A percentile compares a stretch with the other conserved stretches of the same genome.
These are phyloP conservation scores for Aplidium turbinatum DNA, from an alignment of 23 tunicate species.

Conservation along the genomic window DNA sequence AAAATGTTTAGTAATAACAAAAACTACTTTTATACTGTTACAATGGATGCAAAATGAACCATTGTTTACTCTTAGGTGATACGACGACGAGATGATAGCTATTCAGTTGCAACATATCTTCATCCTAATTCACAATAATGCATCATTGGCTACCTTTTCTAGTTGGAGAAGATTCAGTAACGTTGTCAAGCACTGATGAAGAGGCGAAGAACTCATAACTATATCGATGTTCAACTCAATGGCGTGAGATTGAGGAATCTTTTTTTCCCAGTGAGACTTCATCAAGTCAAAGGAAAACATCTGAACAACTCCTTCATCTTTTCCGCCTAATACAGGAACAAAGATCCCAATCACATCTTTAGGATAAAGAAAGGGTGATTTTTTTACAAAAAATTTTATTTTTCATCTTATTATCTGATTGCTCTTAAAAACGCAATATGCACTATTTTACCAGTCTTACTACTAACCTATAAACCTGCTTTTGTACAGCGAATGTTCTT, in stretches of 20 bases:
- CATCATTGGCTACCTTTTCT: constrained; percentile 14
- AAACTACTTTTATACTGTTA: no score
- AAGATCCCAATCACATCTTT: no score
- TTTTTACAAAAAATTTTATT: no score
- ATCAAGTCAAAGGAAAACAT: constrained; percentile 89
- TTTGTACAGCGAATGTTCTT: constrained; percentile 82
- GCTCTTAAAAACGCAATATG: background rate
- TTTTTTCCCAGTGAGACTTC: constrained; percentile 95
- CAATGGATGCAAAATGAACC: no score
- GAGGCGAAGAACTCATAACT: constrained; percentile 91
- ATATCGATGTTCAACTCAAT: constrained; percentile 95
- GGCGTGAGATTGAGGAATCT: constrained; percentile 89
- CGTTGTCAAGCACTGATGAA: constrained; percentile 62
- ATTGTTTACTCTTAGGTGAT: no score
- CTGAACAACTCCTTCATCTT: constrained; percentile 81
- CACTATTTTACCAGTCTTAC: background rate
- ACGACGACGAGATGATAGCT: no score
- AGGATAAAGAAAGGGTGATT: no score
- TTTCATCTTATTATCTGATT: background rate
- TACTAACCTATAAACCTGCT: constrained; percentile 85
- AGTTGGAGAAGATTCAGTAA: constrained; percentile 75
- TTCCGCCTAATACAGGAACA: no score
- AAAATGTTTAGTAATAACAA: no score
- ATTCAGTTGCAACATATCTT: no score
- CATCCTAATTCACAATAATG: no score